Percentiles rank a stretch among this genome's conserved stretches.
Evolutionary conservation across 2,888 invertebrate genomes (phyloP).

Genomic region (Slavum lentiscoides): DNA sequence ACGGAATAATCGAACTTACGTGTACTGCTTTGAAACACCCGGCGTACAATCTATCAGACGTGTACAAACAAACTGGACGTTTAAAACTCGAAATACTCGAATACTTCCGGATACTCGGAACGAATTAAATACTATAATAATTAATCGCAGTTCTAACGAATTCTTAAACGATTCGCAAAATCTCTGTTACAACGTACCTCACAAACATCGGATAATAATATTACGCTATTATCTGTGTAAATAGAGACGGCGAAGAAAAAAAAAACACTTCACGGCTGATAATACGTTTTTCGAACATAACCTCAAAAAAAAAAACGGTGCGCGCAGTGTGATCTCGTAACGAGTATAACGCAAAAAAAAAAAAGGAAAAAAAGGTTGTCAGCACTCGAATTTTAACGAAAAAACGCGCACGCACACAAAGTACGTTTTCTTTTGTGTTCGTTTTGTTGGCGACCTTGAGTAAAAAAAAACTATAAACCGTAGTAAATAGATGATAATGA

Average conservation of each 20-base stretch:
- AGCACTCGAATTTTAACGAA: not conserved
- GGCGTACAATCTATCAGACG: no score
- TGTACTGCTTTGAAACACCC: not conserved
- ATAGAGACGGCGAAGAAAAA: not conserved
- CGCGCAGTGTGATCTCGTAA: not conserved
- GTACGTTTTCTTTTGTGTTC: not conserved
- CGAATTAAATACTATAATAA: no score
- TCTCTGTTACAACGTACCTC: no score
- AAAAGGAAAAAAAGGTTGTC: not conserved
- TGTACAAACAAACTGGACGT: no score
- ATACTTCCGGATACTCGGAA: no score
- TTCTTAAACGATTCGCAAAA: no score
- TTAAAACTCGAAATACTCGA: no score
- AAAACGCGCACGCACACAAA: not conserved
- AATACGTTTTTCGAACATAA: constrained; percentile 2
- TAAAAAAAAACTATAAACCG: not conserved
- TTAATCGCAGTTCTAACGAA: no score
- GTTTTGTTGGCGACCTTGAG: constrained; percentile 10
- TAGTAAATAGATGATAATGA: not conserved
- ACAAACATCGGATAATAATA: no score
- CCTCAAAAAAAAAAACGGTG: not conserved
- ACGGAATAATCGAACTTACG: not conserved
- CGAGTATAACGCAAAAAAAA: no score
- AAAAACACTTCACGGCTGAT: not conserved
- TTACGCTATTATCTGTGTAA: no score